A percentile compares a stretch with the other conserved stretches of the same genome.
These are phyloP conservation scores for Melolontha melolontha DNA, from an alignment of 2,888 invertebrate genomes.

Conservation along the genomic window DNA sequence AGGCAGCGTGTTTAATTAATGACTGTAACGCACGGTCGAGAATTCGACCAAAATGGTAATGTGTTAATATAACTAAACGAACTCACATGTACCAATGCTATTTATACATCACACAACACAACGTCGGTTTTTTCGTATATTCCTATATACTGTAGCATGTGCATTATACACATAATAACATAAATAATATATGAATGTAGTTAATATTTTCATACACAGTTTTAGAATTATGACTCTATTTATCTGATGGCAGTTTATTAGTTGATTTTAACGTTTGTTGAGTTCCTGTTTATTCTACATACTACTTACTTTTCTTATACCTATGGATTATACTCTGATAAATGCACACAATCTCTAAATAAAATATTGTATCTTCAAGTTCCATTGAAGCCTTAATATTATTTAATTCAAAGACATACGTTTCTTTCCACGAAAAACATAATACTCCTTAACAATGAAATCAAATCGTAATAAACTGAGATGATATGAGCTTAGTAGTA, in stretches of 20 bases:
- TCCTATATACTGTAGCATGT: not conserved
- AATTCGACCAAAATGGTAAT: conserved; percentile 21
- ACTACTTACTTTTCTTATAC: too few relatives aligned
- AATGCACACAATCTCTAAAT: too few relatives aligned
- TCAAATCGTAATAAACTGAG: too few relatives aligned
- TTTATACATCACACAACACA: conserved; percentile 1
- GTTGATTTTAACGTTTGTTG: not conserved
- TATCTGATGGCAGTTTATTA: not conserved
- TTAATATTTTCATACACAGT: not conserved
- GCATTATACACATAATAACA: not conserved
- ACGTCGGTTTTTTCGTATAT: not conserved
- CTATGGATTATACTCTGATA: too few relatives aligned
- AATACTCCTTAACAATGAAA: too few relatives aligned
- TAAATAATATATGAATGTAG: not conserved
- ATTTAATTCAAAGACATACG: too few relatives aligned
- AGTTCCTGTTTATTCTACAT: too few relatives aligned
- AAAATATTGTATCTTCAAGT: too few relatives aligned
- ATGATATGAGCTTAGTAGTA: too few relatives aligned
- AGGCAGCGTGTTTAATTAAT: conserved; percentile 27
- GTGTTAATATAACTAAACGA: conserved; percentile 23
- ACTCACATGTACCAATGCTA: conserved; percentile 1
- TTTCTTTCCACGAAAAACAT: too few relatives aligned
- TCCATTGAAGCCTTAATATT: too few relatives aligned
- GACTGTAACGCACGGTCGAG: conserved; percentile 10
- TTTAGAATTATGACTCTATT: conserved; percentile 1